A percentile compares a stretch with the other conserved stretches of the same genome.
Conservation (phyloP, 2,888 invertebrate genomes). For the Rambutsinella grinnellia region DNA sequence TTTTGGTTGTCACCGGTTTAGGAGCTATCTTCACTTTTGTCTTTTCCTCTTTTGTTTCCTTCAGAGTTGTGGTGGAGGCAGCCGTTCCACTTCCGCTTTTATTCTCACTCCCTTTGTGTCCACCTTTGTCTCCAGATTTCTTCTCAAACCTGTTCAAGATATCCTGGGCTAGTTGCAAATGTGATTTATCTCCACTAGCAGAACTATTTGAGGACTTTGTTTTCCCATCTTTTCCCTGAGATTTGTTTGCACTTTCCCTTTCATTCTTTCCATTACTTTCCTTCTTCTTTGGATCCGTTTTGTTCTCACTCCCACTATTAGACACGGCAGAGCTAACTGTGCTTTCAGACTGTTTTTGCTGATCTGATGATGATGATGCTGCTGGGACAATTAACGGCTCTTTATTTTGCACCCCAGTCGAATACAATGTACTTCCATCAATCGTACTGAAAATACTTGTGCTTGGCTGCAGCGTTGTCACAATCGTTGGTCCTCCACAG, state of each 20-base stretch:
- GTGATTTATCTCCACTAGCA: constrained; percentile 57
- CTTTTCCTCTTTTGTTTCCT: constrained; percentile 29
- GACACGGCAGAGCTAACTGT: neutral
- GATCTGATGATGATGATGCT: neutral
- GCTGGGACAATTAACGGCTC: neutral
- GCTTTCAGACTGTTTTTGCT: neutral
- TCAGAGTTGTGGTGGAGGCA: neutral
- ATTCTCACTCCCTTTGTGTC: constrained; percentile 7
- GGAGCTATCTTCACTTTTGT: constrained; percentile 1
- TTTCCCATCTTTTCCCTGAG: constrained; percentile 22
- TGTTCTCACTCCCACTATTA: too few relatives aligned
- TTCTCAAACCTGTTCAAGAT: constrained; percentile 64
- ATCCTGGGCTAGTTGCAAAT: constrained; percentile 64
- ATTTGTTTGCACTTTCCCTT: constrained; percentile 6
- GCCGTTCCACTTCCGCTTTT: neutral
- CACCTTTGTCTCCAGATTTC: constrained; percentile 45
- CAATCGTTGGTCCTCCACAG: constrained; percentile 41
- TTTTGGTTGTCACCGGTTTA: constrained; percentile 9
- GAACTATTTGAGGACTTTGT: neutral
- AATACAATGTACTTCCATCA: constrained; percentile 26
- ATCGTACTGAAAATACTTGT: constrained; percentile 37
- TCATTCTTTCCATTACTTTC: neutral
- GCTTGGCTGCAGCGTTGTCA: constrained; percentile 35
- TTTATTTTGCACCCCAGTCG: constrained; percentile 1
- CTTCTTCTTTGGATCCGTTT: neutral